Evolutionary conservation across 2,888 invertebrate genomes (phyloP).

Genomic region (Drosophila borborema): DNA sequence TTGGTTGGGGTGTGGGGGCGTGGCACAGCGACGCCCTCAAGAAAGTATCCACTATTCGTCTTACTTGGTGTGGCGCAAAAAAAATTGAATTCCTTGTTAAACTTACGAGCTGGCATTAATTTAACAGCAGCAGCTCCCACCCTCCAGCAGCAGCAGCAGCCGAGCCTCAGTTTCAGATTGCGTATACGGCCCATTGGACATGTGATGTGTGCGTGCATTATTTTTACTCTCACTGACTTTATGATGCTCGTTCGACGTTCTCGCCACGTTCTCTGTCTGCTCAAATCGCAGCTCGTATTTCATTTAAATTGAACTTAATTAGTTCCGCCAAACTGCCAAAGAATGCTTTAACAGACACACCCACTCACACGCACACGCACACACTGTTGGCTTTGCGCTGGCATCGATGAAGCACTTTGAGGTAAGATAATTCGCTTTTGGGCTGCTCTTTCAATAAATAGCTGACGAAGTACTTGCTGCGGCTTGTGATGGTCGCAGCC

Average conservation of each 20-base stretch:
- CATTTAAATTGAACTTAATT: constrained; percentile 81
- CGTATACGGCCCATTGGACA: constrained; percentile 77
- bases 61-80: constrained; percentile 68
- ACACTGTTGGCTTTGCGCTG: constrained; percentile 3
- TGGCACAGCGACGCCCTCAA: constrained; percentile 47
- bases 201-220: constrained; percentile 59
- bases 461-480: constrained; percentile 20
- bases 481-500: background rate
- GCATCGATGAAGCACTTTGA: constrained; percentile 9
- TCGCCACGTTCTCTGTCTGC: constrained; percentile 55
- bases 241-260: constrained; percentile 64
- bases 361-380: constrained; percentile 1
- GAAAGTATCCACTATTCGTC: constrained; percentile 70
- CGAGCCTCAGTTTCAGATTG: constrained; percentile 51
- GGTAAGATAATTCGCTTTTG: constrained; percentile 48
- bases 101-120: constrained; percentile 83
- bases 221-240: constrained; percentile 57
- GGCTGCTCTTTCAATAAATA: constrained; percentile 77
- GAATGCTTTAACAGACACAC: constrained; percentile 21
- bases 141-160: constrained; percentile 12
- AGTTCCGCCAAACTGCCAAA: constrained; percentile 67
- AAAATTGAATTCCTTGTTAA: constrained; percentile 83
- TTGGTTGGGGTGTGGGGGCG: constrained; percentile 24
- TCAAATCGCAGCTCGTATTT: constrained; percentile 77
- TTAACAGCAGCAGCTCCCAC: constrained; percentile 61